Evolutionary conservation across 2,888 invertebrate genomes (phyloP), one percentile per base, ranked within the genome.

Genomic region (Clostera curtula): DNA sequence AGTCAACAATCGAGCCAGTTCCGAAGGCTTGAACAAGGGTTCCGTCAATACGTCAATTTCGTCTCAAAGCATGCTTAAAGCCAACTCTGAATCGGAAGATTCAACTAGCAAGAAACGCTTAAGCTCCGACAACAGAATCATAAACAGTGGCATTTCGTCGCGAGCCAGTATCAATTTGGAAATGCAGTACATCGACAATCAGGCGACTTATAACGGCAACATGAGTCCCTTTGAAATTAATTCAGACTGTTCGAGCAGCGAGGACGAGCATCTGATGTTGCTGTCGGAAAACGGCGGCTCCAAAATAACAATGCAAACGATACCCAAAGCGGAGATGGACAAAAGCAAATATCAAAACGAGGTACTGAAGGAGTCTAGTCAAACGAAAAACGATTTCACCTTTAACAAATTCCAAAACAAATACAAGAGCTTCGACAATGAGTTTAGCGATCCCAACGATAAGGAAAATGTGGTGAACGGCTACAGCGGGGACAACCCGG

Each of bases 261-360:
- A 85, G 51, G 85, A 85, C 20, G 85, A 85, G 23, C 77, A 85
- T 27, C 27, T 85, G 5, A 69, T 85, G 71, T 43, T 85, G 2
- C 39, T 85, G 5, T 77, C 84, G 0, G 85, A 85, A 37, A 77
- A 83, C 21, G 82, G 74, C 0, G 82, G 77, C 0, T 71, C 80
- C 0, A 83, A 79, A 44, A 84, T 85, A 1, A 85, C 84, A 0
- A 85, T 85, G 77, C 75, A 82, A 34, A 34, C 72, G 0, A 59
- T 80, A 13, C 63, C 69, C 0, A 65, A 73, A 46, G 21, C 41
- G 0, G 49, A 49, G 0, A 2, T 22, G 0, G 71, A 72, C 3
- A 60, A 60, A 26, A 63, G 51, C 26, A 68, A 58, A 35, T 54
- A 54, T 14, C 69, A 69, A 18, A 73, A 73, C 15, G 83, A 82